phyloP scores from a whole-genome alignment of 2,113 vertebrate species.

The Reinhardtius hippoglossoides region DNA sequence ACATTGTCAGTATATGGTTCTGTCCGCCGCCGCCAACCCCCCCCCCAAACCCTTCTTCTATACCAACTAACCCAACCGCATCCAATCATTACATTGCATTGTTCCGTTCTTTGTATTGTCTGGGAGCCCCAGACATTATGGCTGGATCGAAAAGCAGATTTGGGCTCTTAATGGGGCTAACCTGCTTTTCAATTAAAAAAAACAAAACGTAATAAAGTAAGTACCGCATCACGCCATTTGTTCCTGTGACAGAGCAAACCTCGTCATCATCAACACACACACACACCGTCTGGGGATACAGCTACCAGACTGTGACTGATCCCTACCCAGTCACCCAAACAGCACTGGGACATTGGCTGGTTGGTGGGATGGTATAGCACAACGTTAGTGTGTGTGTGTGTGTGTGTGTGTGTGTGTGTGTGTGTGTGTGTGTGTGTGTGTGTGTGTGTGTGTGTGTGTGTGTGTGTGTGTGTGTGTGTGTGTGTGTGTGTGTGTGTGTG shows the following conservation, averaged over 20 bases:
- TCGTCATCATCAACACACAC: slow-evolving; percentile 27
- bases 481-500: slow-evolving; percentile 27
- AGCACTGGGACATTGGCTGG: slow-evolving; percentile 34
- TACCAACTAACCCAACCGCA: slow-evolving; percentile 61
- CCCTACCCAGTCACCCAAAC: slow-evolving; percentile 65
- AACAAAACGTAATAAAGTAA: slow-evolving; percentile 17
- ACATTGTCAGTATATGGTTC: slow-evolving; percentile 16
- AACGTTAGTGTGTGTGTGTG: slow-evolving; percentile 8
- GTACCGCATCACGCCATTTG: slow-evolving; percentile 32
- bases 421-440: slow-evolving; percentile 22
- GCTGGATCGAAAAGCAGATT: slow-evolving; percentile 23
- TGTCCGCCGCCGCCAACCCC: background rate
- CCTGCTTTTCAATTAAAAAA: slow-evolving; percentile 19
- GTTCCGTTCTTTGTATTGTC: slow-evolving; percentile 47
- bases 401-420: slow-evolving; percentile 27
- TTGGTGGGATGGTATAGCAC: slow-evolving; percentile 34
- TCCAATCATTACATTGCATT: slow-evolving; percentile 62
- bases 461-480: slow-evolving; percentile 22
- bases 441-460: slow-evolving; percentile 34
- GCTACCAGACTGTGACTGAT: slow-evolving; percentile 75
- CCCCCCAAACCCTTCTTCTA: slow-evolving; percentile 17
- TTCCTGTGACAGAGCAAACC: slow-evolving; percentile 30
- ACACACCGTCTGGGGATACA: slow-evolving; percentile 40
- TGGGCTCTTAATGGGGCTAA: slow-evolving; percentile 27
- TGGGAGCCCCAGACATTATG: slow-evolving; percentile 36